phyloP scores from a whole-genome alignment of 2,113 vertebrate species.

The Antennarius striatus region DNA sequence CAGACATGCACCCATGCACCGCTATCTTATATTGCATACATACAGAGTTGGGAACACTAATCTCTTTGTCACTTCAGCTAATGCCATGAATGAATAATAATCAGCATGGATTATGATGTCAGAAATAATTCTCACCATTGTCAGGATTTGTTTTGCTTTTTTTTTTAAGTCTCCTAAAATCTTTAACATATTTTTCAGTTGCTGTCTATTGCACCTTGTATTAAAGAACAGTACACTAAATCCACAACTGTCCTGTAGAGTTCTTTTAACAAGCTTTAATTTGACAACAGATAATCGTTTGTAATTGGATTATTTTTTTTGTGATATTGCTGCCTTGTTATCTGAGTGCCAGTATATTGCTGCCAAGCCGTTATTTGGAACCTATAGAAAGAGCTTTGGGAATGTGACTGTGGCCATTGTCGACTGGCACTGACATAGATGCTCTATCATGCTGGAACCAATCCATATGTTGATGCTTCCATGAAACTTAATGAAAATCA shows the following conservation, averaged over 20 bases:
- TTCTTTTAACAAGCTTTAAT: not conserved
- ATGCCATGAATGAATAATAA: slow-evolving; percentile 1
- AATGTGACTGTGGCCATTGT: slow-evolving; percentile 18
- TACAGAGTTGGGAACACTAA: not conserved
- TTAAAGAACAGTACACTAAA: not conserved
- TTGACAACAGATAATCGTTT: slow-evolving; percentile 2
- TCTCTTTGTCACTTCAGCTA: slow-evolving; percentile 8
- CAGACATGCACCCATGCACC: not conserved
- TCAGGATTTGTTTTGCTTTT: not conserved
- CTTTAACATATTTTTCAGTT: not conserved
- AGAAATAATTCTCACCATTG: not conserved
- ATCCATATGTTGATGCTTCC: not conserved
- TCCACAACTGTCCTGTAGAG: rapidly evolving
- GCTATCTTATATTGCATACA: slow-evolving; percentile 1
- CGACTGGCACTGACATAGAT: slow-evolving; percentile 6
- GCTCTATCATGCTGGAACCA: slow-evolving; percentile 10
- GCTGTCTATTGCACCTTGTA: not conserved
- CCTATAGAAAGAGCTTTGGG: slow-evolving; percentile 12
- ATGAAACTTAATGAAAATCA: slow-evolving; percentile 6
- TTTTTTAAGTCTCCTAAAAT: not conserved
- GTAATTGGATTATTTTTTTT: slow-evolving; percentile 5
- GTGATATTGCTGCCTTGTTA: not conserved
- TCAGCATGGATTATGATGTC: slow-evolving; percentile 14
- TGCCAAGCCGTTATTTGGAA: slow-evolving; percentile 23
- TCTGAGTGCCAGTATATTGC: not conserved